Percentiles rank a stretch among this genome's conserved stretches.
These are phyloP conservation scores for Dendrocincla tyrannina DNA, from an alignment of 2,797 vertebrate genomes.

Conservation along the genomic window DNA sequence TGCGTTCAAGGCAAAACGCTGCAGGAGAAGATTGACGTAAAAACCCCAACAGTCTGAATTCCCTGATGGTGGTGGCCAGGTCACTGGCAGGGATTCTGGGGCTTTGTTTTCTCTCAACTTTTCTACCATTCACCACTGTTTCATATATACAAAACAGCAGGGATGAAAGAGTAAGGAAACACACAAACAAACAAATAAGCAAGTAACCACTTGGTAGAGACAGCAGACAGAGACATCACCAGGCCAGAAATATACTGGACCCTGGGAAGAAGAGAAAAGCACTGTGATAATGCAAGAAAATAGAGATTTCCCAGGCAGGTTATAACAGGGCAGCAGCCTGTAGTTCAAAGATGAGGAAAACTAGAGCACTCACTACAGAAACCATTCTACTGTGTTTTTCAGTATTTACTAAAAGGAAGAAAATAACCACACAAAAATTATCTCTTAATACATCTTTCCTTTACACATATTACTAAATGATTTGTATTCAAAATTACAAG, in stretches of 20 bases:
- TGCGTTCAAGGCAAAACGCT: neutral
- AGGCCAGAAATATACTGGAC: conserved; percentile 32
- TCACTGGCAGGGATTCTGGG: neutral
- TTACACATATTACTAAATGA: neutral
- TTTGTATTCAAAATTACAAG: neutral
- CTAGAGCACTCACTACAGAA: conserved; percentile 9
- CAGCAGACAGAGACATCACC: conserved; percentile 45
- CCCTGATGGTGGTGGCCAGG: neutral
- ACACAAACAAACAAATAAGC: neutral
- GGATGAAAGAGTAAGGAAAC: neutral
- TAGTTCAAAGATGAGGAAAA: neutral
- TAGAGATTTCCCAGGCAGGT: conserved; percentile 9
- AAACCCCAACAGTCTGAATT: neutral
- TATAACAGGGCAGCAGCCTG: neutral
- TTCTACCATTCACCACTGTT: neutral
- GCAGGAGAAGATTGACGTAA: neutral
- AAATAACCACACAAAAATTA: neutral
- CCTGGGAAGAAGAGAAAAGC: neutral
- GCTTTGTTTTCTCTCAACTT: neutral
- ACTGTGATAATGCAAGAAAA: neutral
- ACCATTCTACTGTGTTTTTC: neutral
- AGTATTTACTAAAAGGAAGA: neutral
- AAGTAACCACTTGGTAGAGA: neutral
- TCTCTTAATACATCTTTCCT: neutral
- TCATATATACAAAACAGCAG: neutral